phyloP scores from a whole-genome alignment of 1,140 invertebrate genomes.

The Calephelis nemesis region DNA sequence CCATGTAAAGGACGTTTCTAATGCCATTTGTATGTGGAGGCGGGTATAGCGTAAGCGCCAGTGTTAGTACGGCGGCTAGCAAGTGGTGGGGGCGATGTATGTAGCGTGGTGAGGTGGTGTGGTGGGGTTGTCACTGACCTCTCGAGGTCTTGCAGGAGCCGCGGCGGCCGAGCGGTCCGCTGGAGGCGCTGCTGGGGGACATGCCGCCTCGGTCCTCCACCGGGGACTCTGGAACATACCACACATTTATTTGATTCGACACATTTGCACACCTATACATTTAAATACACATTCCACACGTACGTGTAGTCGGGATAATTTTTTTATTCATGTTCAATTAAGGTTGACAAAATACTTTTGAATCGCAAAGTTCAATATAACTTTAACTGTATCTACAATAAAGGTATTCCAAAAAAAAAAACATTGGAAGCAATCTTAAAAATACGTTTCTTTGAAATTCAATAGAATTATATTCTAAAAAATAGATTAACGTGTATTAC shows the following conservation, averaged over 20 bases:
- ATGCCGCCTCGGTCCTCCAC: constrained; percentile 87
- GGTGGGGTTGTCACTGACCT: constrained; percentile 78
- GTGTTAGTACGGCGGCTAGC: constrained; percentile 10
- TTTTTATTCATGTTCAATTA: too few species aligned
- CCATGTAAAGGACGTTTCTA: neutral
- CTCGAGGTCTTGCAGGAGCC: constrained; percentile 92
- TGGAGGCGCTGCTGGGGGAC: constrained; percentile 85
- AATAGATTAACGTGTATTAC: too few species aligned
- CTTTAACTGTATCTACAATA: too few species aligned
- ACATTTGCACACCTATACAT: neutral
- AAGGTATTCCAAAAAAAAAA: too few species aligned
- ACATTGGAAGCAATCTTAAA: too few species aligned
- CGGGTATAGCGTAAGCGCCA: constrained; percentile 14
- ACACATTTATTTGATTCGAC: neutral
- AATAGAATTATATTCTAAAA: too few species aligned
- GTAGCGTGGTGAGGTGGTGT: neutral
- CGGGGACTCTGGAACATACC: constrained; percentile 83
- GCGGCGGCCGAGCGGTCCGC: constrained; percentile 85
- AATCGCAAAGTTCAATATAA: too few species aligned
- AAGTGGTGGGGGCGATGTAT: neutral
- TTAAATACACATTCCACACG: too few species aligned
- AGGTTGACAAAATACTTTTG: too few species aligned
- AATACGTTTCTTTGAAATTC: too few species aligned
- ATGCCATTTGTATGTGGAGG: constrained; percentile 21
- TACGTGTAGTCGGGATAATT: too few species aligned